Conservation (phyloP, 2,113 vertebrate genomes). For the Labeo rohita region DNA sequence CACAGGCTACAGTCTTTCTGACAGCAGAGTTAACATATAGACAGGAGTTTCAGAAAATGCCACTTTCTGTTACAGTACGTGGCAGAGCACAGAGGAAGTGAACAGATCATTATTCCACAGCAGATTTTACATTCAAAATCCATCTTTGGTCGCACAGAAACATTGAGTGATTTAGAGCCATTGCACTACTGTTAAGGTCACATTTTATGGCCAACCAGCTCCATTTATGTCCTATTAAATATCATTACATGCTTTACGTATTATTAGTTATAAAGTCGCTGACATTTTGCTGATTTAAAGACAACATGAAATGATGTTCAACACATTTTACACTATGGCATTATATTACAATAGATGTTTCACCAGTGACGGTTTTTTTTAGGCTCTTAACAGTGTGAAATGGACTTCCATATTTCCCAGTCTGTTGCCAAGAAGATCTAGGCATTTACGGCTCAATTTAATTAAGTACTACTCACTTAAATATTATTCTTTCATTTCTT, state of each 20-base stretch:
- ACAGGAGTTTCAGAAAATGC: constrained; percentile 24
- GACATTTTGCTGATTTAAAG: constrained; percentile 21
- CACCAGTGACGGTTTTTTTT: neutral
- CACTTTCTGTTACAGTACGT: neutral
- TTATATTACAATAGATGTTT: neutral
- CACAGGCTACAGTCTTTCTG: neutral
- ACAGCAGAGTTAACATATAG: constrained; percentile 28
- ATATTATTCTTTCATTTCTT: neutral
- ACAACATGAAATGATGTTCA: neutral
- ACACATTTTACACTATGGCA: neutral
- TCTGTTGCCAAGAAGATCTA: neutral
- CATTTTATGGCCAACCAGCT: constrained; percentile 12
- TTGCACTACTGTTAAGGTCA: neutral
- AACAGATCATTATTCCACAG: neutral
- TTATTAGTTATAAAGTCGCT: constrained; percentile 4
- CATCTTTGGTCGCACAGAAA: neutral
- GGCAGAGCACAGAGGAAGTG: neutral
- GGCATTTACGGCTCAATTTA: neutral
- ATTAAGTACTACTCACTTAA: neutral
- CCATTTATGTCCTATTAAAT: constrained; percentile 10
- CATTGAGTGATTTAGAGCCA: neutral
- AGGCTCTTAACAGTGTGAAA: neutral
- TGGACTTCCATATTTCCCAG: neutral
- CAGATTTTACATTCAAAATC: constrained; percentile 23
- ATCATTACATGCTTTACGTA: neutral